A percentile compares a stretch with the other conserved stretches of the same genome.
These are phyloP conservation scores for Xenentodon cancila DNA, from an alignment of 2,797 vertebrate species.

Conservation along the genomic window DNA sequence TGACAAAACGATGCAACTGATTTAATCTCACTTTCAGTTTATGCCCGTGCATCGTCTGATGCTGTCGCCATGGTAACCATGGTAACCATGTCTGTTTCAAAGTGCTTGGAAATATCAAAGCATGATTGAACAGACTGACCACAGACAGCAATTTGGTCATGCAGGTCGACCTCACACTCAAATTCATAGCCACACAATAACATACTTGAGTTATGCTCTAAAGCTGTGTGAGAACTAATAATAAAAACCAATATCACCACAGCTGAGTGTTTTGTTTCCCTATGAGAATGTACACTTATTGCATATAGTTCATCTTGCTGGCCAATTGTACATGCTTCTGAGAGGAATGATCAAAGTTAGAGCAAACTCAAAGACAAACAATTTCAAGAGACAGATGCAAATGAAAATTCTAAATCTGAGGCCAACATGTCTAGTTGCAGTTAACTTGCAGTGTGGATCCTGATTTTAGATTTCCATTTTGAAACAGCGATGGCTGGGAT, in stretches of 20 bases:
- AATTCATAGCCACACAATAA: background rate
- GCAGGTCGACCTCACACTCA: background rate
- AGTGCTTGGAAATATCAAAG: background rate
- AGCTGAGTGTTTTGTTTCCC: background rate
- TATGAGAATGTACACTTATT: too few relatives aligned
- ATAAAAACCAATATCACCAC: background rate
- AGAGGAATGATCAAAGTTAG: background rate
- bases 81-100: too few relatives aligned
- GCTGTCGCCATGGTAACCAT: too few relatives aligned
- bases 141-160: background rate
- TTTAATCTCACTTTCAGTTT: background rate
- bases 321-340: too few relatives aligned
- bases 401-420: background rate
- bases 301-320: background rate
- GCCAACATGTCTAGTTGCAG: background rate
- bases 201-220: background rate
- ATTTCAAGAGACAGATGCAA: background rate
- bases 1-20: background rate
- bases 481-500: constrained; percentile 1
- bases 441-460: too few relatives aligned
- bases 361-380: too few relatives aligned
- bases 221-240: background rate
- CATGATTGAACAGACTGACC: too few relatives aligned
- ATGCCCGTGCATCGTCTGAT: too few relatives aligned
- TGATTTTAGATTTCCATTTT: too few relatives aligned